Percentiles rank a stretch among this genome's conserved stretches.
phyloP scores from a whole-genome alignment of 2,888 invertebrate genomes.

The Tenthredo livida region DNA sequence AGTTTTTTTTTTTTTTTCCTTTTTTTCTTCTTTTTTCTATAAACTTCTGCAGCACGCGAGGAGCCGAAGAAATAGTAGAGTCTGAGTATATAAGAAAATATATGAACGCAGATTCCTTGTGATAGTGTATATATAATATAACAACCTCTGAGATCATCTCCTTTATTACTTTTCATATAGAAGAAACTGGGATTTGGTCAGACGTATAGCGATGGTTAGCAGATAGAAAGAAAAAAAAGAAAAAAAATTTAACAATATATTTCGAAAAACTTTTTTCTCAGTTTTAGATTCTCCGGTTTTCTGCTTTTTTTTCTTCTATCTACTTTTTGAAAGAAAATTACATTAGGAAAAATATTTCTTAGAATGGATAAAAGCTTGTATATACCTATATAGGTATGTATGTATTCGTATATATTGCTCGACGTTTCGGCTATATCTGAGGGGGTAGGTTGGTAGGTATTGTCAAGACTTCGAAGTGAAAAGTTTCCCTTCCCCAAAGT shows the following conservation, averaged over 20 bases:
- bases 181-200: not conserved
- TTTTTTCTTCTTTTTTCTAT: not conserved
- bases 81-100: not conserved
- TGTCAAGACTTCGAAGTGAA: conserved; percentile 16
- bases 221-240: not conserved
- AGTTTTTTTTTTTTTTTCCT: not conserved
- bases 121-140: not conserved
- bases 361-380: not conserved
- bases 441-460: not conserved
- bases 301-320: not conserved
- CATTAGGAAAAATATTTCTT: not conserved
- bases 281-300: not conserved
- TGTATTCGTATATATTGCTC: not conserved
- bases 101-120: not conserved
- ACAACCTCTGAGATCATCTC: conserved; percentile 5
- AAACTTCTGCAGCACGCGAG: not conserved
- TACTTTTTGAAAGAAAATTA: too few relatives aligned
- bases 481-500: conserved; percentile 34
- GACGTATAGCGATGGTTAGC: not conserved
- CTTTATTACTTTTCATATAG: conserved; percentile 9
- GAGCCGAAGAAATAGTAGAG: conserved; percentile 29
- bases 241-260: not conserved
- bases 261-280: not conserved
- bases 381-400: too few relatives aligned
- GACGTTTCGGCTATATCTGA: not conserved